Percentiles rank a stretch among this genome's conserved stretches.
These are phyloP conservation scores for Iphiclides podalirius DNA, from an alignment of 2,888 invertebrate genomes.

Conservation along the genomic window DNA sequence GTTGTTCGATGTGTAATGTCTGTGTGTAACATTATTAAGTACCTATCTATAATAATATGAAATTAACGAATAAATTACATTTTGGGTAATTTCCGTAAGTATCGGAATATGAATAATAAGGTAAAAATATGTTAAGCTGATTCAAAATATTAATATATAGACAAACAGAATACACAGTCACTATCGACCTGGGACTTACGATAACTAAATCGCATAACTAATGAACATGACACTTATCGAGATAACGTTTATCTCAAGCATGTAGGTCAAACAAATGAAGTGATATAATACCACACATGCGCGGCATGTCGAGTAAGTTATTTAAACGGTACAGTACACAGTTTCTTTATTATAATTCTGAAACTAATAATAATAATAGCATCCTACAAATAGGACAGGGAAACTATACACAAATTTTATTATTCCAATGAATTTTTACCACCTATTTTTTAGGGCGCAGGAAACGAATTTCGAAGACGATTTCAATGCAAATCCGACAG, in stretches of 20 bases:
- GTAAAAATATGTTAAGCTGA: too few relatives aligned
- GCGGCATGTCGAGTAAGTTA: conserved; percentile 8
- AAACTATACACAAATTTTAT: too few relatives aligned
- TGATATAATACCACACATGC: conserved; percentile 36
- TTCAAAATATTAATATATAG: conserved; percentile 7
- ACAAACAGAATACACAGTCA: conserved; percentile 32
- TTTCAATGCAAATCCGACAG: conserved; percentile 66
- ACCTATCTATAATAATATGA: too few relatives aligned
- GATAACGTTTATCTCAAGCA: conserved; percentile 63
- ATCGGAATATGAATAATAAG: not conserved
- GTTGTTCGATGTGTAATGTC: not conserved
- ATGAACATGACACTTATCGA: conserved; percentile 52
- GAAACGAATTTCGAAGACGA: conserved; percentile 59
- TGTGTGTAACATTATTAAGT: not conserved
- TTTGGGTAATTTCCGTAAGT: too few relatives aligned
- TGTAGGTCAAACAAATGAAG: conserved; percentile 63
- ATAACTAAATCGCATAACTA: conserved; percentile 64
- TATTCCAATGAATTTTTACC: too few relatives aligned
- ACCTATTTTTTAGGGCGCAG: too few relatives aligned
- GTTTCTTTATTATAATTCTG: not conserved
- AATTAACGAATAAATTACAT: too few relatives aligned
- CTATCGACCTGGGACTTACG: conserved; percentile 42
- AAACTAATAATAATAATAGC: not conserved
- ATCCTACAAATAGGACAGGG: not conserved
- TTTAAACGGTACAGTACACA: not conserved